phyloP scores from a whole-genome alignment of 2,113 vertebrate genomes.

The Sinocyclocheilus maitianheensis region DNA sequence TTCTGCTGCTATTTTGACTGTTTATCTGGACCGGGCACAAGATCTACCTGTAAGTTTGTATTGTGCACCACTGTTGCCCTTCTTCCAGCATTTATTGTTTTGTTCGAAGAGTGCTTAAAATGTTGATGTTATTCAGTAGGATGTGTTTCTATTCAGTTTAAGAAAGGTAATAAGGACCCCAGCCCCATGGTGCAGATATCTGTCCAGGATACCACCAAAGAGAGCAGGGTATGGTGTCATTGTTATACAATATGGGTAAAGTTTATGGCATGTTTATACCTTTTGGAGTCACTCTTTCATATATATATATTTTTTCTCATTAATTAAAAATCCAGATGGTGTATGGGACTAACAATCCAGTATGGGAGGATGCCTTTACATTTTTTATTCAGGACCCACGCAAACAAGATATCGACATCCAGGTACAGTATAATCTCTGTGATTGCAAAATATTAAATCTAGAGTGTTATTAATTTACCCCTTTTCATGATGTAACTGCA shows the following conservation, averaged over 20 bases:
- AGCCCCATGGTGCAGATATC: constrained; percentile 88
- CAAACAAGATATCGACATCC: constrained; percentile 84
- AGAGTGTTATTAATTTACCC: neutral
- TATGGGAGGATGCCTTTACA: constrained; percentile 89
- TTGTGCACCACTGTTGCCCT: neutral
- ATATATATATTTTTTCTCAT: neutral
- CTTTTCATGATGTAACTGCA: neutral
- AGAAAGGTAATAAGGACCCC: constrained; percentile 86
- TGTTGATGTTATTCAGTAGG: neutral
- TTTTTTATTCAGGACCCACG: constrained; percentile 89
- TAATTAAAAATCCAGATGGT: constrained; percentile 70
- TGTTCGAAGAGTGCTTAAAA: neutral
- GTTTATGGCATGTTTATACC: neutral
- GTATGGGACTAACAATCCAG: constrained; percentile 76
- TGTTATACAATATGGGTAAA: neutral
- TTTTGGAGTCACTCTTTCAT: neutral
- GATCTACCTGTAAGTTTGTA: constrained; percentile 82
- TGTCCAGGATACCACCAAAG: constrained; percentile 84
- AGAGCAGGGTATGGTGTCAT: constrained; percentile 80
- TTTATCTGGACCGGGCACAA: constrained; percentile 88
- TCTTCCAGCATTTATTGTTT: neutral
- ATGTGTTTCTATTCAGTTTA: constrained; percentile 74
- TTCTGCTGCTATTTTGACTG: constrained; percentile 84
- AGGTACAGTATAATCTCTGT: constrained; percentile 68
- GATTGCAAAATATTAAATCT: neutral